Percentiles rank a stretch among this genome's conserved stretches.
phyloP scores from a whole-genome alignment of 2,888 invertebrate species.

The Leucophenga maculata region DNA sequence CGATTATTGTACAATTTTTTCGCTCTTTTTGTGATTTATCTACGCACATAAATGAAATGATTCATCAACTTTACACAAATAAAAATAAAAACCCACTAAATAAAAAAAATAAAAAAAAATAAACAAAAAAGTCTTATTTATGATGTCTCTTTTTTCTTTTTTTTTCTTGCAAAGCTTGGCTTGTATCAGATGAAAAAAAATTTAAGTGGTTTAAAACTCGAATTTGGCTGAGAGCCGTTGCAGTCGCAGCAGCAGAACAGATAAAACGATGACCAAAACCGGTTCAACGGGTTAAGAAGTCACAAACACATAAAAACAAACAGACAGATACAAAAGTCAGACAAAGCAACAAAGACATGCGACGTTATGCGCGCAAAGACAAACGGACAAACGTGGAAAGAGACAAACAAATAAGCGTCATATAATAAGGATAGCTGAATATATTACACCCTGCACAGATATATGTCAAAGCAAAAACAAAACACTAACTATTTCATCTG shows the following conservation, averaged over 20 bases:
- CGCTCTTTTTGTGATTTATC: conserved; percentile 1
- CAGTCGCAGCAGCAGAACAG: neutral
- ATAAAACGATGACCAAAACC: conserved; percentile 15
- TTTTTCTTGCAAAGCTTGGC: too few relatives aligned
- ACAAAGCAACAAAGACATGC: neutral
- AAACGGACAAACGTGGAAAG: neutral
- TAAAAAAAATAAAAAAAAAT: too few relatives aligned
- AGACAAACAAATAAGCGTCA: neutral
- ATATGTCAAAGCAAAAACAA: too few relatives aligned
- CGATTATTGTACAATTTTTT: neutral
- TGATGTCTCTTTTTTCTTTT: too few relatives aligned
- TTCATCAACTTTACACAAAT: conserved; percentile 1
- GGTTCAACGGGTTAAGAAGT: conserved; percentile 17
- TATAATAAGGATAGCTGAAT: too few relatives aligned
- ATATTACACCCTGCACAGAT: too few relatives aligned
- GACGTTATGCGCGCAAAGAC: neutral
- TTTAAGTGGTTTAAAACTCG: neutral
- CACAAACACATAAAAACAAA: neutral
- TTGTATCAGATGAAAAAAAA: neutral
- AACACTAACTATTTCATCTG: too few relatives aligned
- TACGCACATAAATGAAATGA: conserved; percentile 5
- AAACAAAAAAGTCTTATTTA: too few relatives aligned
- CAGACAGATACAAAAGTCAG: neutral
- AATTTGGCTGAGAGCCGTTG: conserved; percentile 2
- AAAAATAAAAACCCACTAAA: too few relatives aligned